phyloP scores from a whole-genome alignment of 2,113 vertebrate species.

The Hippocampus comes region DNA sequence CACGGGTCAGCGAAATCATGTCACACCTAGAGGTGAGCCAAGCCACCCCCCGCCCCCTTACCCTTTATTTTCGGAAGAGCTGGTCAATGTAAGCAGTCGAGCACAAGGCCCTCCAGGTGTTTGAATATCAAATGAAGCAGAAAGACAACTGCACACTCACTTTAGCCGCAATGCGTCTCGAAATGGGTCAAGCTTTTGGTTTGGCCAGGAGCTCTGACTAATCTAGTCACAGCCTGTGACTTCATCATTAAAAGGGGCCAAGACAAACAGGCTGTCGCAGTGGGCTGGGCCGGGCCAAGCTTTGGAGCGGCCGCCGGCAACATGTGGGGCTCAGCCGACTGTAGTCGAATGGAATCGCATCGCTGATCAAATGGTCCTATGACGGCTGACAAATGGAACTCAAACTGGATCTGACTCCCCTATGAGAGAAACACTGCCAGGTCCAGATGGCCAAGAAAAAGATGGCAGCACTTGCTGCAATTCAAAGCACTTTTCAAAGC shows the following conservation, averaged over 20 bases:
- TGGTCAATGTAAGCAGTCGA: conserved; percentile 16
- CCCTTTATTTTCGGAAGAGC: conserved; percentile 1
- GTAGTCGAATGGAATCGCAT: conserved; percentile 10
- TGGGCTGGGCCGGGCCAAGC: background rate
- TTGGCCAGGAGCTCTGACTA: conserved; percentile 37
- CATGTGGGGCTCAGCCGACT: conserved; percentile 20
- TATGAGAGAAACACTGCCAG: conserved; percentile 5
- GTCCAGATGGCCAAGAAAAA: background rate
- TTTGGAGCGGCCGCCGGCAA: conserved; percentile 17
- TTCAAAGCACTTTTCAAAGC: background rate
- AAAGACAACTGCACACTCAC: conserved; percentile 21
- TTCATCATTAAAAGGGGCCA: conserved; percentile 33
- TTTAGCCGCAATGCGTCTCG: conserved; percentile 28
- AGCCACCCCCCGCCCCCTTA: background rate
- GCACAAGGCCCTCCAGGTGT: conserved; percentile 37
- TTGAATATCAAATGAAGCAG: conserved; percentile 43
- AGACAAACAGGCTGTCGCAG: conserved; percentile 30
- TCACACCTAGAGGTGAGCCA: conserved; percentile 2
- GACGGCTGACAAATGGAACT: conserved; percentile 46
- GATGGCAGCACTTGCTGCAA: background rate
- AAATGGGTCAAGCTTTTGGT: conserved; percentile 48
- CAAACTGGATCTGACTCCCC: conserved; percentile 20
- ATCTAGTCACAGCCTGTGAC: conserved; percentile 23
- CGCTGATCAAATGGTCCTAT: conserved; percentile 5
- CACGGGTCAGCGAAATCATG: conserved; percentile 3